Conservation (phyloP, 1,140 invertebrate genomes). For the Gonatopus flavifemur region DNA sequence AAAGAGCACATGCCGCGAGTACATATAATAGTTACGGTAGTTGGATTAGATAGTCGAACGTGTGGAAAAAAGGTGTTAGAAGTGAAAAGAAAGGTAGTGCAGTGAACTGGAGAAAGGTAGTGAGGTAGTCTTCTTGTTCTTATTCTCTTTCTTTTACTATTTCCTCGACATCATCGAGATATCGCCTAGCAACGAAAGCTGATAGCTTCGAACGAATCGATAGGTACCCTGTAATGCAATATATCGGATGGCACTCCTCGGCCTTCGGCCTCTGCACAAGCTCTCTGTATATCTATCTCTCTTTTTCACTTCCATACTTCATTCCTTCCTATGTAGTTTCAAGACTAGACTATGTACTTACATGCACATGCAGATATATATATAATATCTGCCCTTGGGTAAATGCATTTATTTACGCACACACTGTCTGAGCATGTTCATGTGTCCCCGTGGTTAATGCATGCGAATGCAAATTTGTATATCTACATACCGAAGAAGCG, state of each 20-base stretch:
- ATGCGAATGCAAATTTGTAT: too few relatives aligned
- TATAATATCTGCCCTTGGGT: constrained; percentile 24
- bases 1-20: too few relatives aligned
- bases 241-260: constrained; percentile 34
- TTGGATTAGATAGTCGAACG: too few relatives aligned
- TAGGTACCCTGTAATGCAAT: constrained; percentile 42
- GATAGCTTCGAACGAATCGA: constrained; percentile 46
- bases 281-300: constrained; percentile 11
- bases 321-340: constrained; percentile 15
- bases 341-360: constrained; percentile 30
- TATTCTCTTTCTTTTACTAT: constrained; percentile 5
- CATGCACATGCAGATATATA: constrained; percentile 18
- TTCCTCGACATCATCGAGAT: constrained; percentile 40
- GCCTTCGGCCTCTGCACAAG: constrained; percentile 24
- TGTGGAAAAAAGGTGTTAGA: too few relatives aligned
- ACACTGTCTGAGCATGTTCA: neutral
- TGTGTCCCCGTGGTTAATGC: too few relatives aligned
- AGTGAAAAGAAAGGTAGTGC: too few relatives aligned
- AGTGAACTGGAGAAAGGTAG: too few relatives aligned
- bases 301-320: neutral
- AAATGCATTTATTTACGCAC: constrained; percentile 28
- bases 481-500: too few relatives aligned
- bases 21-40: too few relatives aligned
- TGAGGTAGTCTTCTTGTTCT: constrained; percentile 10
- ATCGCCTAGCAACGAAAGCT: constrained; percentile 51